Percentiles rank a stretch among this genome's conserved stretches.
Conservation (phyloP, 2,888 invertebrate genomes). For the Ischnura elegans region DNA sequence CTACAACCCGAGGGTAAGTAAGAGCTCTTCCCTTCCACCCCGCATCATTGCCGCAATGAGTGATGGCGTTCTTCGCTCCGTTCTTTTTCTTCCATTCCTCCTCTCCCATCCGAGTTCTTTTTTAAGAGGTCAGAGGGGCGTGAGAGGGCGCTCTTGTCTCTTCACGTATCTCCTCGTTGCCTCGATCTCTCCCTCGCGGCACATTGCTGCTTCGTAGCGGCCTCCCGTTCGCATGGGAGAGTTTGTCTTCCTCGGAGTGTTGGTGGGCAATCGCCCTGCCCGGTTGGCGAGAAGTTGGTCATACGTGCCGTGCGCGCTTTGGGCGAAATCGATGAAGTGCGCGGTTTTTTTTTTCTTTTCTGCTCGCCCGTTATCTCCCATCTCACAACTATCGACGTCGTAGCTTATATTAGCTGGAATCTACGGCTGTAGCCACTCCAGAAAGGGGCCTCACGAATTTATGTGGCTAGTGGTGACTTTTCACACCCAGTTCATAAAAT, state of each 20-base stretch:
- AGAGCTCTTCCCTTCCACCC: not conserved
- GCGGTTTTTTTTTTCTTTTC: not conserved
- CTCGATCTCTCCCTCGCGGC: not conserved
- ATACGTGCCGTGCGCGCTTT: not conserved
- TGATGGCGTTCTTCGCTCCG: not conserved
- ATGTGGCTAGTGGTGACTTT: too few species aligned
- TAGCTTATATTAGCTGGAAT: not conserved
- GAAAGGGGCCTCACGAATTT: too few species aligned
- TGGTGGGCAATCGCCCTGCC: not conserved
- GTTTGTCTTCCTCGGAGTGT: not conserved
- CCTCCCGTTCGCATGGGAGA: not conserved
- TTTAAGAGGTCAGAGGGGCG: slow-evolving; percentile 43
- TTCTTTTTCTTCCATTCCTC: not conserved
- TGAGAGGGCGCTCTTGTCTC: not conserved
- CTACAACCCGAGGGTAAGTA: slow-evolving; percentile 17
- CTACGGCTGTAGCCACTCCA: too few species aligned
- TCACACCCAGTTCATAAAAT: too few species aligned
- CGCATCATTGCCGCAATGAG: slow-evolving; percentile 5
- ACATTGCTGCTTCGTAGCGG: not conserved
- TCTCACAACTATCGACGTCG: not conserved
- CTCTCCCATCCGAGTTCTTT: not conserved
- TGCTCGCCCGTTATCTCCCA: not conserved
- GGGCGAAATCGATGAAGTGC: not conserved
- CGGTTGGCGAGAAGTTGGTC: not conserved
- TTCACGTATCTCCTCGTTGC: not conserved